A percentile compares a stretch with the other conserved stretches of the same genome.
These are phyloP conservation scores for Pegoplata infirma DNA, from an alignment of 2,888 invertebrate species.

Conservation along the genomic window DNA sequence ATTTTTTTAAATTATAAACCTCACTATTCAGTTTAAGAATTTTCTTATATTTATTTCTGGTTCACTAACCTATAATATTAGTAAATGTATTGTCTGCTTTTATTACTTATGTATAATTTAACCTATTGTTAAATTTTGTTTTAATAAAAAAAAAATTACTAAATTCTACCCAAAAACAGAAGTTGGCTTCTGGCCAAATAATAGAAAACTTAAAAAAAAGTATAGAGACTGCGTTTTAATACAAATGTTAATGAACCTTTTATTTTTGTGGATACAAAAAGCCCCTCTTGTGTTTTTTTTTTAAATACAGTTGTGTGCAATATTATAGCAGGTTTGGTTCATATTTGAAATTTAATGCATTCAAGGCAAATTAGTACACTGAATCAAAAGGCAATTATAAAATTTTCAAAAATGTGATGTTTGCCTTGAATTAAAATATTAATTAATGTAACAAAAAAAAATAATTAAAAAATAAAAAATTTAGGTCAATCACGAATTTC, in stretches of 20 bases:
- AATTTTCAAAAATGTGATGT: no score
- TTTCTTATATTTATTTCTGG: neutral
- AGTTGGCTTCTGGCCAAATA: constrained; percentile 50
- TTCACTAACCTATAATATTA: constrained; percentile 54
- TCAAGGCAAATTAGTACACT: no score
- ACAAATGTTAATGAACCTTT: constrained; percentile 60
- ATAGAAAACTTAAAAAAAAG: neutral
- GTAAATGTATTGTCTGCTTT: constrained; percentile 19
- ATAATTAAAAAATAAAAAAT: no score
- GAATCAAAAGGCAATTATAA: no score
- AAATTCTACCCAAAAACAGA: constrained; percentile 3
- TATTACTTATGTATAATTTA: constrained; percentile 15
- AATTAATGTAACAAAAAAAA: no score
- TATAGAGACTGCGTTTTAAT: constrained; percentile 46
- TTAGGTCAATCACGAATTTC: no score
- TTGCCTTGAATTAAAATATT: no score
- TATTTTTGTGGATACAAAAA: constrained; percentile 29
- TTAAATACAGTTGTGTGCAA: no score
- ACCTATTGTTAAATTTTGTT: constrained; percentile 12
- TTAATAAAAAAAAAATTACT: constrained; percentile 26
- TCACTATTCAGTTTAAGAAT: no score
- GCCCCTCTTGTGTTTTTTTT: constrained; percentile 12
- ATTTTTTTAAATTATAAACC: no score
- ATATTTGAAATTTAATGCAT: no score
- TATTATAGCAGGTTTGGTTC: no score